Percentiles rank a stretch among this genome's conserved stretches.
phyloP scores from a whole-genome alignment of 2,797 vertebrate species.

The Mionectes olivaceus region DNA sequence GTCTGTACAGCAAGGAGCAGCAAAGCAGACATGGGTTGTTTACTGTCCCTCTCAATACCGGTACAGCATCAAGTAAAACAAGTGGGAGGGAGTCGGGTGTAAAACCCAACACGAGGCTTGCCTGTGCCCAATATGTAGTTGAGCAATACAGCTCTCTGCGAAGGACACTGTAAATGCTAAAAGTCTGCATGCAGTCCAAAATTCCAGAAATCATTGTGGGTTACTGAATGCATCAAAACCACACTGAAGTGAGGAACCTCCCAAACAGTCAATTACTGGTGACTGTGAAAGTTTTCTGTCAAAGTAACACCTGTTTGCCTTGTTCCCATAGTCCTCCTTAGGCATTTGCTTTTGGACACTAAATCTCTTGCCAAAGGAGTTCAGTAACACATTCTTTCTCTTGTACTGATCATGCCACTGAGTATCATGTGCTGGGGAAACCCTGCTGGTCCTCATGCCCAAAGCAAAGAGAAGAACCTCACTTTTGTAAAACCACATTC shows the following conservation, averaged over 20 bases:
- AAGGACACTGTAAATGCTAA: background rate
- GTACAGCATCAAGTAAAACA: background rate
- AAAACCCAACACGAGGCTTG: background rate
- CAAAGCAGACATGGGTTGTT: fast-evolving
- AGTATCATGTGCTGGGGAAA: background rate
- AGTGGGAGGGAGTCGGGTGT: background rate
- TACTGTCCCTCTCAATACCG: background rate
- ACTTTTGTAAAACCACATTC: background rate
- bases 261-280: background rate
- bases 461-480: background rate
- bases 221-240: background rate
- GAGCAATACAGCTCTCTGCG: background rate
- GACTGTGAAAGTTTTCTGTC: background rate
- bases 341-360: background rate
- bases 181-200: background rate
- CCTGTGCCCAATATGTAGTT: fast-evolving
- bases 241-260: background rate
- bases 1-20: background rate
- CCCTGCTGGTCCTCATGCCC: background rate
- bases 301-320: background rate
- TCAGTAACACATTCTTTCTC: background rate
- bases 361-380: background rate
- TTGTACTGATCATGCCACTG: background rate
- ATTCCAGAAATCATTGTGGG: background rate
- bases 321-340: background rate